Evolutionary conservation across 2,113 vertebrate genomes (phyloP).

Genomic region (Strix aluco): DNA sequence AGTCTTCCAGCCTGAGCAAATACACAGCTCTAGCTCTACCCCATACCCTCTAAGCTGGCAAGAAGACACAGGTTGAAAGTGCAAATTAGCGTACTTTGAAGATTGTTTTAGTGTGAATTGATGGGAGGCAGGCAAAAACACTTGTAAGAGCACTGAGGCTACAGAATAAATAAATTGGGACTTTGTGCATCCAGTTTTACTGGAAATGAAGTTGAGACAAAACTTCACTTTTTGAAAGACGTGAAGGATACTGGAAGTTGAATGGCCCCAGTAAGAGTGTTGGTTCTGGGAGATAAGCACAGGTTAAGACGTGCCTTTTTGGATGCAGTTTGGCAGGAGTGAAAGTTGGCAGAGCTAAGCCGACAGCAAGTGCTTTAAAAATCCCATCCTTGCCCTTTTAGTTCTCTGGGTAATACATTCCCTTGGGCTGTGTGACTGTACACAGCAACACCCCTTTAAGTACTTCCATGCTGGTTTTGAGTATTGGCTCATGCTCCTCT

Average conservation of each 20-base stretch:
- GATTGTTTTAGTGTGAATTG: not conserved
- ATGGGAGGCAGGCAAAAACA: not conserved
- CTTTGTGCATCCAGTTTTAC: not conserved
- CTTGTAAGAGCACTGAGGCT: not conserved
- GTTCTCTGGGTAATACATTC: not conserved
- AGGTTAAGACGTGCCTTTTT: not conserved
- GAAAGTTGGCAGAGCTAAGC: not conserved
- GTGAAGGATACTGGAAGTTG: not conserved
- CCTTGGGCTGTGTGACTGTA: not conserved
- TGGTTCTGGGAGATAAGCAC: not conserved
- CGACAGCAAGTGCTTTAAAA: not conserved
- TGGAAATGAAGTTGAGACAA: not conserved
- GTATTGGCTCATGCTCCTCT: conserved; percentile 24
- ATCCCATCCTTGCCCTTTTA: not conserved
- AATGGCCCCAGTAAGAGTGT: not conserved
- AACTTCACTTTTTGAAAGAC: not conserved
- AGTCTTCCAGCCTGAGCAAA: not conserved
- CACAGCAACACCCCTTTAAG: conserved; percentile 3
- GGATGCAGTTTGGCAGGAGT: not conserved
- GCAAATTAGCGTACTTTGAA: not conserved
- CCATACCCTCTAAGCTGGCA: not conserved
- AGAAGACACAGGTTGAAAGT: not conserved
- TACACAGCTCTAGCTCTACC: not conserved
- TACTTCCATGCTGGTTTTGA: not conserved
- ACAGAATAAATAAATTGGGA: not conserved